These are phyloP conservation scores for Leucophenga montana DNA, from an alignment of 2,888 invertebrate species.

Conservation along the genomic window DNA sequence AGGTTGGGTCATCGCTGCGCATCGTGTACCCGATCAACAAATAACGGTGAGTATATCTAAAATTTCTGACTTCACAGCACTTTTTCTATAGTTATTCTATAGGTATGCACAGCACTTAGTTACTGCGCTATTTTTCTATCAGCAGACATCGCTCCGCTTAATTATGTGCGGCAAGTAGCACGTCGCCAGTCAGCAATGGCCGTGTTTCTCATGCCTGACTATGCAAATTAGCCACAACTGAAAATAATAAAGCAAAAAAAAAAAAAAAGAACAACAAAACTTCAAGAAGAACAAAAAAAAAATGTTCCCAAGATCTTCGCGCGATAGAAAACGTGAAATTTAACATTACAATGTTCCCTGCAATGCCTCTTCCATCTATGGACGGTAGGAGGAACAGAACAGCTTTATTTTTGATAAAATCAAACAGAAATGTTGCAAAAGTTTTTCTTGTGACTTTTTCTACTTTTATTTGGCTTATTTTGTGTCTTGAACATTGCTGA, in stretches of 20 bases:
- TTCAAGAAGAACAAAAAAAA: constrained; percentile 18
- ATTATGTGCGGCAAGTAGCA: constrained; percentile 28
- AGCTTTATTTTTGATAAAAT: constrained; percentile 24
- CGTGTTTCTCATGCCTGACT: background rate
- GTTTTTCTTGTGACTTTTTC: constrained; percentile 2
- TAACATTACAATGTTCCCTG: background rate
- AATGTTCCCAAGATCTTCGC: constrained; percentile 4
- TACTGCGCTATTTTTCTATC: background rate
- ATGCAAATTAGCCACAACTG: constrained; percentile 30
- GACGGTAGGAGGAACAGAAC: background rate
- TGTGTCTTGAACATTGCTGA: constrained; percentile 7
- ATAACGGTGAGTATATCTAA: constrained; percentile 76
- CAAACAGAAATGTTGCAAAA: constrained; percentile 23
- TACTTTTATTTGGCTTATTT: background rate
- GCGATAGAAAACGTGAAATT: constrained; percentile 21
- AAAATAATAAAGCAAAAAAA: constrained; percentile 13
- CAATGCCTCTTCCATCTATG: background rate
- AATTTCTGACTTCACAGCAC: background rate
- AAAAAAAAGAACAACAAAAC: background rate
- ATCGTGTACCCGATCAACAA: constrained; percentile 79
- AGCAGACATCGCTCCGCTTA: background rate
- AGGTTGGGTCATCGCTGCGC: constrained; percentile 83
- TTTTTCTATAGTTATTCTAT: background rate
- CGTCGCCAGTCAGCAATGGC: constrained; percentile 13
- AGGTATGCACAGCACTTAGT: background rate